Base-by-base conservation (phyloP, 2,797 vertebrate species). In the Cygnus olor region DNA sequence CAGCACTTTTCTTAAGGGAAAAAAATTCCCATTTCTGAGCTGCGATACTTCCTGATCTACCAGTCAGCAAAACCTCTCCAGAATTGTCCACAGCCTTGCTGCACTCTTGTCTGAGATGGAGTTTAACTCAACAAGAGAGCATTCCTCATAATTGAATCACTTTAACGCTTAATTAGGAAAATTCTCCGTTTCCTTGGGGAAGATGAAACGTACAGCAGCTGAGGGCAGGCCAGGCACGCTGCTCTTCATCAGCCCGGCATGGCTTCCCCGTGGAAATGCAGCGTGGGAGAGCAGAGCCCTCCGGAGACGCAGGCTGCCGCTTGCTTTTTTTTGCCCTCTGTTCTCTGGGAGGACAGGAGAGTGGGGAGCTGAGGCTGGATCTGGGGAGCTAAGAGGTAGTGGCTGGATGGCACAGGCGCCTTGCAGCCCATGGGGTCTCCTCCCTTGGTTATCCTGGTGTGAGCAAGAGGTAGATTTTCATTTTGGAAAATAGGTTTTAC, bases 121-220 rank as follows among this genome's bases (percentile, higher is more conserved):
- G 78, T 93, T 93, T 25, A 72, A 40, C 47, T 71, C 57, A 49
- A 77, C 90, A 63, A 85, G 94, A 82, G 85, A 96, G 58, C 71
- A 61, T 94, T 96, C 87, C 61, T 94, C 80, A 85, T 96, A 95
- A 97, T 94, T 95, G 84, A 96, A 96, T 95, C 88, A 80, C 69
- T 96, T 94, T 58, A 95, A 90, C 60, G 78, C 92, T 92, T 95
- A 96, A 97, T 97, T 97, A 96, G 94, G 95, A 95, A 92, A 94
- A 72, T 16, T 65, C 83, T 74, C 1, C 73, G 38, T 82, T 92
- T 93, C 95, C 74, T 93, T 95, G 74, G 93, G 94, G 93, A 95
- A 36, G 77, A 91, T 15, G 42, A 88, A 94, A 82, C 2, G 2
- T 2, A 1, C 34, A 70, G 44, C 80, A 56, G 71, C 53, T 14